These are phyloP conservation scores for Schizaphis graminum DNA, from an alignment of 2,888 invertebrate species.

Conservation along the genomic window DNA sequence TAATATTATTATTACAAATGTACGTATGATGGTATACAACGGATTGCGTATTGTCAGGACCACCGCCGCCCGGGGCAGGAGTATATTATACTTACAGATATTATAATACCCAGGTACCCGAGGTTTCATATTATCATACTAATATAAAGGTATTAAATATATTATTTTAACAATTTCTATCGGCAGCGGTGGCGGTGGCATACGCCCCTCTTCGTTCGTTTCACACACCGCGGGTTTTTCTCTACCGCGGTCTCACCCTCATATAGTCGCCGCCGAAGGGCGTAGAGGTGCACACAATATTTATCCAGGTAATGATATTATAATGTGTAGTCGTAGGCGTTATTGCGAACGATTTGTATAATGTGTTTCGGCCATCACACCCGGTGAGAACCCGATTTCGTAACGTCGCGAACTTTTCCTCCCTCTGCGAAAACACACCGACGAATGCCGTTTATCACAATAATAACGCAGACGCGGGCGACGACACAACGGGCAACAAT, in stretches of 20 bases:
- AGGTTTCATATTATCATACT: background rate
- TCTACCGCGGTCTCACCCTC: background rate
- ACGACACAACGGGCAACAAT: background rate
- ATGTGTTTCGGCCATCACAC: background rate
- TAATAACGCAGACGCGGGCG: background rate
- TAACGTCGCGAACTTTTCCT: slow-evolving; percentile 55
- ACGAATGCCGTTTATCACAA: background rate
- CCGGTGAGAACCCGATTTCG: slow-evolving; percentile 50
- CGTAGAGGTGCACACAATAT: background rate
- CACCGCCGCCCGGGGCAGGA: background rate
- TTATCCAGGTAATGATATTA: slow-evolving; percentile 7
- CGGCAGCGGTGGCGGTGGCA: background rate
- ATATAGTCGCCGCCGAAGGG: background rate
- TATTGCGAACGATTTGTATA: slow-evolving; percentile 8
- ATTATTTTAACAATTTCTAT: slow-evolving; percentile 13
- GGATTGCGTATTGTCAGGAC: background rate
- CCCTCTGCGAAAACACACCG: slow-evolving; percentile 7
- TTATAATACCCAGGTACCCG: background rate
- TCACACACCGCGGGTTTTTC: background rate
- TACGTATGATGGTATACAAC: background rate
- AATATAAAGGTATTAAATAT: background rate
- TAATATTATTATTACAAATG: background rate
- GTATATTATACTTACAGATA: background rate
- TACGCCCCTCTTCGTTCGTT: background rate
- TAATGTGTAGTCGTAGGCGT: background rate